phyloP scores from a whole-genome alignment of 1,140 invertebrate species.

The Mactra quadrangularis region DNA sequence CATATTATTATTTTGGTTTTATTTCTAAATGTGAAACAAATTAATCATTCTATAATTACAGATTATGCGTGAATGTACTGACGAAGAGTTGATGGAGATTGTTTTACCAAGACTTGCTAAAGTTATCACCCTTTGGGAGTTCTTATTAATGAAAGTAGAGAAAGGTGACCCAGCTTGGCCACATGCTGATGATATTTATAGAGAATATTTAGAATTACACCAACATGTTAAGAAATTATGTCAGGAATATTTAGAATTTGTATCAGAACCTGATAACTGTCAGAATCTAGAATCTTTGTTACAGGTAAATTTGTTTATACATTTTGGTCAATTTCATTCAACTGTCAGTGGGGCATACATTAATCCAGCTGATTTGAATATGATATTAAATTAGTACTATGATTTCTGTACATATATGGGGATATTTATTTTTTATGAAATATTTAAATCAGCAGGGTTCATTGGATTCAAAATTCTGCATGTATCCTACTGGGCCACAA shows the following conservation, averaged over 20 bases:
- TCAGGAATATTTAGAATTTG: slow-evolving; percentile 73
- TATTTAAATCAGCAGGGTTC: no score
- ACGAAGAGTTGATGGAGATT: slow-evolving; percentile 84
- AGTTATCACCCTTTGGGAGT: slow-evolving; percentile 84
- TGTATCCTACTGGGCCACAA: no score
- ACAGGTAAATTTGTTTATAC: slow-evolving; percentile 28
- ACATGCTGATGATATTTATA: slow-evolving; percentile 75
- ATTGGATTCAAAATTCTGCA: no score
- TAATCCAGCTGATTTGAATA: no score
- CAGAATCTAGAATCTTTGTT: not conserved
- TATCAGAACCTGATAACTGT: slow-evolving; percentile 51
- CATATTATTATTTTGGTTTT: no score
- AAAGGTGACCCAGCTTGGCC: slow-evolving; percentile 74
- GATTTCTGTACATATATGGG: not conserved
- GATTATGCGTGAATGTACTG: slow-evolving; percentile 77
- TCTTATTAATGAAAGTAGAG: slow-evolving; percentile 83
- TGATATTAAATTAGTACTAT: not conserved
- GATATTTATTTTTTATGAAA: no score
- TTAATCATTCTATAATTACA: slow-evolving; percentile 63
- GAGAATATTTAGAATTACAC: slow-evolving; percentile 80
- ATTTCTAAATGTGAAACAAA: no score
- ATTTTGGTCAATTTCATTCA: no score
- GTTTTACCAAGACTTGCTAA: slow-evolving; percentile 83
- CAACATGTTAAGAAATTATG: slow-evolving; percentile 79
- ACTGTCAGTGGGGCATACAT: no score